phyloP scores from a whole-genome alignment of 2,888 invertebrate species.

The Prosopocoilus inquinatus region DNA sequence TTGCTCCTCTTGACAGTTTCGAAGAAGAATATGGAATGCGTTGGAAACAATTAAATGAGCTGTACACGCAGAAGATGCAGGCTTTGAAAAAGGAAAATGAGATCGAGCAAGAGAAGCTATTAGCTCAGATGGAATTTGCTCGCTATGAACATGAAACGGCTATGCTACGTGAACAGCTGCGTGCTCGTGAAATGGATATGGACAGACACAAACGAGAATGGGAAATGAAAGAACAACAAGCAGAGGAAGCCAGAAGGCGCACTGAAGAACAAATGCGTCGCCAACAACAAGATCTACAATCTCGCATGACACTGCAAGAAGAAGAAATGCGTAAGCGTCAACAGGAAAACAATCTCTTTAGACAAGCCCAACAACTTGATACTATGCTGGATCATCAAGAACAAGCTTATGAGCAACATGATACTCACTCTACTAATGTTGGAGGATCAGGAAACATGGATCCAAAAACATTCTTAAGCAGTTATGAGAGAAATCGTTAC shows the following conservation, averaged over 20 bases:
- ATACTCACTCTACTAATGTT: neutral
- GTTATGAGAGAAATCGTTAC: slow-evolving; percentile 6
- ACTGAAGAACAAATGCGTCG: slow-evolving; percentile 60
- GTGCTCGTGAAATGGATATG: slow-evolving; percentile 81
- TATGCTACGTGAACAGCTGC: slow-evolving; percentile 84
- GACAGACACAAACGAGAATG: slow-evolving; percentile 66
- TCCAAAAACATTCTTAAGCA: slow-evolving; percentile 9
- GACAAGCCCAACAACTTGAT: slow-evolving; percentile 64
- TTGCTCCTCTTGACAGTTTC: slow-evolving; percentile 84
- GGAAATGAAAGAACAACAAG: slow-evolving; percentile 42
- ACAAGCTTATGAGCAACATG: slow-evolving; percentile 47
- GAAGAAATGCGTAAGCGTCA: slow-evolving; percentile 82
- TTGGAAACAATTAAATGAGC: slow-evolving; percentile 94
- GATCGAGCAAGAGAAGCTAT: slow-evolving; percentile 88
- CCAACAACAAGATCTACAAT: slow-evolving; percentile 75
- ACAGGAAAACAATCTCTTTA: slow-evolving; percentile 83
- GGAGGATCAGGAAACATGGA: neutral
- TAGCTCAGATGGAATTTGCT: slow-evolving; percentile 96
- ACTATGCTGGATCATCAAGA: slow-evolving; percentile 70
- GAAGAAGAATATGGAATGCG: slow-evolving; percentile 95
- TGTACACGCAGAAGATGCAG: slow-evolving; percentile 87
- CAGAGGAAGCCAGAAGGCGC: slow-evolving; percentile 17
- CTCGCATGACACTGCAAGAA: slow-evolving; percentile 76
- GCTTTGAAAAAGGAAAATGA: slow-evolving; percentile 86
- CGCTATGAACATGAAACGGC: slow-evolving; percentile 97